Evolutionary conservation across 1,140 invertebrate species (phyloP).

Genomic region (Elymnias hypermnestra): DNA sequence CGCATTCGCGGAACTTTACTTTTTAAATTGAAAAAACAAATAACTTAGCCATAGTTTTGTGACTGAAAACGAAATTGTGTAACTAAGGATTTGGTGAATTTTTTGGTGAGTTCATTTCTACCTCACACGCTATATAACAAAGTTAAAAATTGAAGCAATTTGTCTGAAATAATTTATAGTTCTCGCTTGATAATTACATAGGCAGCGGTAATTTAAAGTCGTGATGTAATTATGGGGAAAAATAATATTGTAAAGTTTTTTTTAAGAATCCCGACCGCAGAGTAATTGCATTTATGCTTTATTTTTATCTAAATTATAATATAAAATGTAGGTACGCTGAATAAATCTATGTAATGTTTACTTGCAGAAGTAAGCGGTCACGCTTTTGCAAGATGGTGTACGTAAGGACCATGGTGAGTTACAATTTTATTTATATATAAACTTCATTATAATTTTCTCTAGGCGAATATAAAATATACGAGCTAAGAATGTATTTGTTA

Average conservation of each 20-base stretch:
- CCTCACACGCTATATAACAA: too few relatives aligned
- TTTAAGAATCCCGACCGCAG: conserved; percentile 10
- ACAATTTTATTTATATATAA: background rate
- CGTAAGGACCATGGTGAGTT: conserved; percentile 7
- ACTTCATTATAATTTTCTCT: too few relatives aligned
- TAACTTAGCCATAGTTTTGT: conserved; percentile 8
- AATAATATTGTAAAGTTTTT: conserved; percentile 8
- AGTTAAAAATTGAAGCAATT: too few relatives aligned
- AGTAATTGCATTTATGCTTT: conserved; percentile 8
- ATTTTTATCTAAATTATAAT: conserved; percentile 5
- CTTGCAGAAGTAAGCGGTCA: conserved; percentile 10
- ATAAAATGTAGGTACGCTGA: background rate
- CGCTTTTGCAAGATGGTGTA: conserved; percentile 7
- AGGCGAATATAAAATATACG: too few relatives aligned
- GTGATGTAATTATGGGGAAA: conserved; percentile 11
- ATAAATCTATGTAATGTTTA: conserved; percentile 3
- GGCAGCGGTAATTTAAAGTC: conserved; percentile 13
- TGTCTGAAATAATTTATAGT: background rate
- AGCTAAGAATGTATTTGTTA: too few relatives aligned
- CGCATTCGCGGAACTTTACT: conserved; percentile 26
- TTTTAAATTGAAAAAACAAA: conserved; percentile 1
- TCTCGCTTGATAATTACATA: conserved; percentile 5
- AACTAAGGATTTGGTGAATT: conserved; percentile 17
- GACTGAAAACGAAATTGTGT: conserved; percentile 13
- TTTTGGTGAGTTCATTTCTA: conserved; percentile 11